Evolutionary conservation across 2,797 vertebrate species (phyloP).

Genomic region (Sarcophilus harrisii): DNA sequence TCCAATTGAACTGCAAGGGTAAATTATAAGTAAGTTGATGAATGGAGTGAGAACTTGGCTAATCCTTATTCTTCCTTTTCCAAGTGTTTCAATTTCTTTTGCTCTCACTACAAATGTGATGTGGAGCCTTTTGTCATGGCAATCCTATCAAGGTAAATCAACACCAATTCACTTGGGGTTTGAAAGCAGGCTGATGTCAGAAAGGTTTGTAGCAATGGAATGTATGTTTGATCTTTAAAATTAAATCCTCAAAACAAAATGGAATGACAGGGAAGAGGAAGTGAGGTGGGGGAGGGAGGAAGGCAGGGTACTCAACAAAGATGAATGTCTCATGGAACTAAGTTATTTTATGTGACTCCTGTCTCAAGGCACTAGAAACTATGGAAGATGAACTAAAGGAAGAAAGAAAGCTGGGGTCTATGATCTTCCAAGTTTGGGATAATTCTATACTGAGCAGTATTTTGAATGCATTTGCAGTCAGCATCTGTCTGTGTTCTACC

Average conservation of each 20-base stretch:
- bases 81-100: not conserved
- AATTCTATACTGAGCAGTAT: constrained; percentile 82
- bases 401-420: constrained; percentile 69
- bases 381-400: constrained; percentile 79
- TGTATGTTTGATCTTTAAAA: constrained; percentile 65
- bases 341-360: constrained; percentile 76
- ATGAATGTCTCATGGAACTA: constrained; percentile 62
- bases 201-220: constrained; percentile 51
- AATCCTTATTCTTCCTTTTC: not conserved
- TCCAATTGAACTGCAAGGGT: constrained; percentile 1
- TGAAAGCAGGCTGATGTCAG: constrained; percentile 13
- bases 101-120: not conserved
- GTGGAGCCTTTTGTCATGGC: not conserved
- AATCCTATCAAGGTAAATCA: not conserved
- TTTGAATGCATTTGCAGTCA: constrained; percentile 74
- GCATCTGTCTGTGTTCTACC: constrained; percentile 74
- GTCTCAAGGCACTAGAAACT: constrained; percentile 74
- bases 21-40: not conserved
- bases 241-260: constrained; percentile 62
- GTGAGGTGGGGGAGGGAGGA: not conserved
- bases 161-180: not conserved
- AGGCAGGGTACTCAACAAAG: constrained; percentile 43
- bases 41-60: constrained; percentile 19
- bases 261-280: constrained; percentile 57
- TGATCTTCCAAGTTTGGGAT: constrained; percentile 81